Base-by-base conservation (phyloP, 2,113 vertebrate genomes). In the Butastur rufipennis region DNA sequence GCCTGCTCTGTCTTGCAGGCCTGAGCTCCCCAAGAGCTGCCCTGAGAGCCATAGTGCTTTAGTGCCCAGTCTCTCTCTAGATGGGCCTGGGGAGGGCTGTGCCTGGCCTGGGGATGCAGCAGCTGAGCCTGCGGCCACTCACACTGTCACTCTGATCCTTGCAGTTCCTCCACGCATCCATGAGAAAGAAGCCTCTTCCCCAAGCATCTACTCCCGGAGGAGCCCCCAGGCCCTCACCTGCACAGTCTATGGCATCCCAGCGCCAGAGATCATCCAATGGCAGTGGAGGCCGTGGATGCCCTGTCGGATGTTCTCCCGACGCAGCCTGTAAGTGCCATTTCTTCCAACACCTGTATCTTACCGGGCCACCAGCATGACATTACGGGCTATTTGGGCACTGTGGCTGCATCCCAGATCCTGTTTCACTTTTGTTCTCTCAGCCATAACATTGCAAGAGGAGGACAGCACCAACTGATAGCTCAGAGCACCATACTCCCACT, bases 231-330 rank as follows among this genome's bases (percentile, higher is more conserved):
- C 98, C 40, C 99, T 99, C 48, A 99, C 99, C 66, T 99, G 99
- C 96, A 99, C 99, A 0, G 98, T 99, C 78, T 99, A 99, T 6
- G 99, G 99, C 38, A 97, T 99, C 55, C 99, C 99, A 0, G 96
- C 98, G 2, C 99, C 99, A 0, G 97, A 98, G 79, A 86, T 79
- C 52, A 94, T 99, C 96, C 99, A 98, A 97, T 99, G 99, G 99
- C 98, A 99, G 86, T 99, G 99, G 99, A 98, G 99, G 81, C 98
- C 99, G 0, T 99, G 99, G 99, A 99, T 99, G 11, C 99, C 99
- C 40, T 99, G 99, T 89, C 98, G 98, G 86, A 98, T 98, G 84
- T 99, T 99, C 96, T 97, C 95, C 94, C 98, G 98, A 65, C 99
- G 97, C 86, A 98, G 98, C 83, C 97, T 95, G 99, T 99, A 98